These are phyloP conservation scores for Frankliniella fusca DNA, from an alignment of 2,888 invertebrate genomes.

Conservation along the genomic window DNA sequence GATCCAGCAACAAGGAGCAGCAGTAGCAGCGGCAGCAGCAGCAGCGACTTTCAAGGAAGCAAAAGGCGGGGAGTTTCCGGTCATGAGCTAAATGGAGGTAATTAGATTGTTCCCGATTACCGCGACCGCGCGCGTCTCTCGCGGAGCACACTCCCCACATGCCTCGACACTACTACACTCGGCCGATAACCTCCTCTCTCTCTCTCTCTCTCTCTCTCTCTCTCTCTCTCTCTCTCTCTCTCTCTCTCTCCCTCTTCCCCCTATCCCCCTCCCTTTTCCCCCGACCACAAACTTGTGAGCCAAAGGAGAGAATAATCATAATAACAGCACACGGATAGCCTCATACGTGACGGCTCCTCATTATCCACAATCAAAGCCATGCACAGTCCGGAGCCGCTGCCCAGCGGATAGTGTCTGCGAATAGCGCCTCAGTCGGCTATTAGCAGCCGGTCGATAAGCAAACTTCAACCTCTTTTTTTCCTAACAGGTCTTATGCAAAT, in stretches of 20 bases:
- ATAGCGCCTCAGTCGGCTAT: too few species aligned
- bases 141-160: not conserved
- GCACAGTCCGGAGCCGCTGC: not conserved
- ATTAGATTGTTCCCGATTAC: conserved; percentile 15
- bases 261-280: not conserved
- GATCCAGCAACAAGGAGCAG: not conserved
- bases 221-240: too few species aligned
- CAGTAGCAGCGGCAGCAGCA: not conserved
- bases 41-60: not conserved
- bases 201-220: not conserved
- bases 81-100: conserved; percentile 23
- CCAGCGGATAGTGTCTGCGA: too few species aligned
- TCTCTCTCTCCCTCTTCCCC: not conserved
- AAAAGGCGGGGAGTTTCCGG: conserved; percentile 14
- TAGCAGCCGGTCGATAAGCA: too few species aligned
- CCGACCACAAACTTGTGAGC: conserved; percentile 14
- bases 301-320: not conserved
- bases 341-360: conserved; percentile 19
- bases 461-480: too few species aligned
- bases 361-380: conserved; percentile 14
- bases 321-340: not conserved
- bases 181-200: not conserved
- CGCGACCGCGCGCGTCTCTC: not conserved
- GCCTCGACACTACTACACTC: not conserved
- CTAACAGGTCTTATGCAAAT: too few species aligned